Percentiles rank a stretch among this genome's conserved stretches.
phyloP scores from a whole-genome alignment of 2,797 vertebrate genomes.

The Calcarius lapponicus region DNA sequence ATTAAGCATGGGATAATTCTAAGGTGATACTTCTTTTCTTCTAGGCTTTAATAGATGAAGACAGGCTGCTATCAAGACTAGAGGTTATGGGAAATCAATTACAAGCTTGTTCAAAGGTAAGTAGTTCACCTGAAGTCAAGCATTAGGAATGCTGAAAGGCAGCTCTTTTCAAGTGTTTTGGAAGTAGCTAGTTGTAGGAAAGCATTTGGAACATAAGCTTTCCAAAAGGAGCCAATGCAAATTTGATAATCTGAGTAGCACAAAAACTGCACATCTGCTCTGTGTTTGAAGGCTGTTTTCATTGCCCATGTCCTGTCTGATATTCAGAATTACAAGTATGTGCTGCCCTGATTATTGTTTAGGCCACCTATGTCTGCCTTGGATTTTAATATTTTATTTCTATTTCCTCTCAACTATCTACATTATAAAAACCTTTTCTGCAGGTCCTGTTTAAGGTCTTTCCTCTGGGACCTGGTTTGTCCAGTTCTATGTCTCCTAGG shows the following conservation, averaged over 20 bases:
- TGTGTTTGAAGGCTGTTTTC: background rate
- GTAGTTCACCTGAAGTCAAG: background rate
- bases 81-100: slow-evolving; percentile 99
- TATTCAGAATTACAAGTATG: background rate
- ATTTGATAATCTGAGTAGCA: background rate
- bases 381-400: background rate
- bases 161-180: background rate
- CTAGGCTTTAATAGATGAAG: slow-evolving; percentile 99
- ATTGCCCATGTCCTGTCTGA: background rate
- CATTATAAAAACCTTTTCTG: background rate
- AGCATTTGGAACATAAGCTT: background rate
- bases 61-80: slow-evolving; percentile 94
- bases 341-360: background rate
- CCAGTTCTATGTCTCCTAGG: background rate
- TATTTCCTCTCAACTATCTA: background rate
- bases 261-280: background rate
- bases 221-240: background rate
- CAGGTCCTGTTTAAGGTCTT: background rate
- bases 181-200: background rate
- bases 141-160: background rate
- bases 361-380: background rate
- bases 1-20: background rate
- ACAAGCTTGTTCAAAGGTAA: slow-evolving; percentile 96
- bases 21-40: slow-evolving; percentile 26
- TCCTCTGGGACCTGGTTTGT: background rate